These are phyloP conservation scores for Hafferia zeledoni DNA, from an alignment of 2,797 vertebrate genomes.

Conservation along the genomic window DNA sequence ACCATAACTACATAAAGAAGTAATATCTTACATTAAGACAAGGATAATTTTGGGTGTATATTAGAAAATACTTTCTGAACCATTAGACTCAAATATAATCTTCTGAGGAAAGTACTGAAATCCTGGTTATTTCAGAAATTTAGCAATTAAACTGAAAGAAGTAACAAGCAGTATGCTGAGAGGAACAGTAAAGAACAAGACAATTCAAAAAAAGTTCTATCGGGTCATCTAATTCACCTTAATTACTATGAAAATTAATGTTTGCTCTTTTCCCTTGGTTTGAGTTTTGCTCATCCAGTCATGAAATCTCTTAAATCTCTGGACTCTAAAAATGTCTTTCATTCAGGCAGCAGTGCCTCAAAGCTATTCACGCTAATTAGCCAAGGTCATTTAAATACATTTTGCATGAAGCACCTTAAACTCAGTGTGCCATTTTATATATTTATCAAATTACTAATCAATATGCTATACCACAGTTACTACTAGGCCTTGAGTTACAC, in stretches of 20 bases:
- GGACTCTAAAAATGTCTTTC: conserved; percentile 55
- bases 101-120: conserved; percentile 7
- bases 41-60: neutral
- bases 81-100: neutral
- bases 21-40: neutral
- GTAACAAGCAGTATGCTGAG: neutral
- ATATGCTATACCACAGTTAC: conserved; percentile 77
- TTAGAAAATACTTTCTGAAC: conserved; percentile 23
- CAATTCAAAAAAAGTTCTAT: conserved; percentile 11
- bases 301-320: conserved; percentile 67
- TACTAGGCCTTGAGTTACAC: conserved; percentile 62
- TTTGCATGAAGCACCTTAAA: conserved; percentile 79
- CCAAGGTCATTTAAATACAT: conserved; percentile 81
- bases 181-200: neutral
- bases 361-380: conserved; percentile 75
- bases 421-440: conserved; percentile 73
- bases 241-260: conserved; percentile 51
- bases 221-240: conserved; percentile 25
- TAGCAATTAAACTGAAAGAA: conserved; percentile 7
- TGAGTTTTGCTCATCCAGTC: conserved; percentile 51
- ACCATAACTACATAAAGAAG: neutral
- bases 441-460: conserved; percentile 84
- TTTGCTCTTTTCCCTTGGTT: conserved; percentile 53
- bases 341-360: conserved; percentile 60
- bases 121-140: neutral